Evolutionary conservation across 53 echinoderm and acorn worm genomes (phyloP).

Genomic region (Patiria pectinifera): DNA sequence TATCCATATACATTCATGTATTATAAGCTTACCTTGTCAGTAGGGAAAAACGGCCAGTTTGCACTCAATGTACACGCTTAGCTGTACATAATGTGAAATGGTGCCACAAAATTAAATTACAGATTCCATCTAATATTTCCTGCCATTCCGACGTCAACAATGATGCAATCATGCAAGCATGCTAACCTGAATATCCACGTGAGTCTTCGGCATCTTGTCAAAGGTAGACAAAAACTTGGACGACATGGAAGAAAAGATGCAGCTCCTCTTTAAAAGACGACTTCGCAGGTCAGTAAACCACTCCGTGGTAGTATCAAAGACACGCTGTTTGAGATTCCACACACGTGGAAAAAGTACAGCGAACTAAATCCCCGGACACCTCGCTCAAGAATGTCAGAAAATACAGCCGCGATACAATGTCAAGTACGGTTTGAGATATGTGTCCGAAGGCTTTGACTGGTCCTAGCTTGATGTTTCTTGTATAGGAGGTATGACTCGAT

Average conservation of each 20-base stretch:
- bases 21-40: too few relatives aligned
- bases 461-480: neutral
- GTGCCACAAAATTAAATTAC: neutral
- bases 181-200: conserved; percentile 56
- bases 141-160: neutral
- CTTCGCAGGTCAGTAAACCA: neutral
- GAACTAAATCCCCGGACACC: neutral
- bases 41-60: too few relatives aligned
- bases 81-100: too few relatives aligned
- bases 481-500: neutral
- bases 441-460: neutral
- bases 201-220: conserved; percentile 50
- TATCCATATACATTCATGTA: too few relatives aligned
- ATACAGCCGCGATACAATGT: neutral
- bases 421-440: neutral
- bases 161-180: conserved; percentile 40
- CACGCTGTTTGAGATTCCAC: neutral
- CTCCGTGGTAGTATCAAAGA: neutral
- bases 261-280: neutral
- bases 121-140: neutral
- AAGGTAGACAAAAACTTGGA: neutral
- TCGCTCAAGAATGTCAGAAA: neutral
- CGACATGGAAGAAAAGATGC: neutral
- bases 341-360: neutral
- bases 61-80: too few relatives aligned